Evolutionary conservation across 2,888 invertebrate genomes (phyloP), one percentile per base, ranked within the genome.

Genomic region (Cephus nigrinus): DNA sequence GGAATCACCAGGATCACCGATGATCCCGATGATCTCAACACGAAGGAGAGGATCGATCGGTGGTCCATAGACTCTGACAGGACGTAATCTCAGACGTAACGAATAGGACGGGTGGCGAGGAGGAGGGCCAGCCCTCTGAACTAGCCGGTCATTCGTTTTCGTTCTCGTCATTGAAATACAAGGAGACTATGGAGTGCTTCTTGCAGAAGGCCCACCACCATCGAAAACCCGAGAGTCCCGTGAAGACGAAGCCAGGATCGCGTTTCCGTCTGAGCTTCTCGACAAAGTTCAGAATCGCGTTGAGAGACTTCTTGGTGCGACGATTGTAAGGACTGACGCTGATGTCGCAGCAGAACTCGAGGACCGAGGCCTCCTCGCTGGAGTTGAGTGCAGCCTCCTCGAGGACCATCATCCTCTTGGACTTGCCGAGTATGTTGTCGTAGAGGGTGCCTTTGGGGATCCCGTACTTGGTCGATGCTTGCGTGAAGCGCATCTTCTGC

Each of bases 131-230:
- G 74, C 74, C 33, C 74, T 74, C 74, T 32, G 15, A 12, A 23
- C 12, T 68, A 32, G 74, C 35, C n/a, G 55, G 82, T 88, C 86
- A 90, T 83, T 91, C 91, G 85, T 90, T 89, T 71, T 91, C 91
- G 80, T 88, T 90, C 75, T 91, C 90, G 82, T 90, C 91, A 81
- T 91, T 91, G 78, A 91, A 94, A 87, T 94, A 94, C 75, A 94
- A 90, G 76, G 95, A 95, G 1, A 95, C 95, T 81, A 96, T 95
- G 78, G 95, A 95, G 92, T 96, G 95, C 87, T 96, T 96, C 91
- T 96, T 96, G 92, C 96, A 96, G 87, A 96, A 96, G 0, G 96
- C 96, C 96, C 96, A 96, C 96, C 96, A 96, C 96, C 96, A 96
- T 23, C 95, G 92, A 86, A 95, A 96, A 0, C 95, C 95, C 33